Evolutionary conservation across 2,113 vertebrate genomes (phyloP), one percentile per base, ranked within the genome.

Genomic region (Microtus ochrogaster): DNA sequence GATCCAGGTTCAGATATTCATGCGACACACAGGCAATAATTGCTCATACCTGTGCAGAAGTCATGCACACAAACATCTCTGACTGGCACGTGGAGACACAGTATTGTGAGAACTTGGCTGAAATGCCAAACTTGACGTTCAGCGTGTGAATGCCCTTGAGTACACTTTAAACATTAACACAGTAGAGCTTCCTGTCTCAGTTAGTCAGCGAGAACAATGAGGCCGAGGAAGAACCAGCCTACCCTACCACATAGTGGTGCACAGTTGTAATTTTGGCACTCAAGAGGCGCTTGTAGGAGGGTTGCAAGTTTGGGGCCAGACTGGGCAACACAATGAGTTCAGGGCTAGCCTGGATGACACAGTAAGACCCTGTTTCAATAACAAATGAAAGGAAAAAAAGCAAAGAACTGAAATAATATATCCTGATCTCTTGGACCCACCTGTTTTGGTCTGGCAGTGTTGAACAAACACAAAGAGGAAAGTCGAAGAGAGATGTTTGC

Each of bases 71-170:
- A 36, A 9, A 33, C 30, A 36, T 97, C 49, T 92, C 41, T 92
- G 93, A 87, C 77, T 92, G 84, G 61, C 55, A 17, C 6, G 11
- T 41, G 49, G 96, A 89, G 84, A 88, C 72, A 33, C 44, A 21
- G 63, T 91, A 19, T 89, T 94, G 66, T 83, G 77, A 96, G 86
- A 88, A 94, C 36, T 41, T 85, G 65, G 52, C 84, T 93, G 28
- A 84, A 94, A 83, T 94, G 76, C 94, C 95, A 89, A 21, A 55
- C 89, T 90, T 82, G 90, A 85, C 83, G 55, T 68, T 90, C 36
- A 58, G 26, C 73, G 13, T 84, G 19, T 77, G 58, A 81, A 16
- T 70, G 33, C 36, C 47, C 61, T 93, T 77, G 21, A 12, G 12
- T 66, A 28, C 24, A 47, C 83, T 28, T 72, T 2, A 41, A 41